These are phyloP conservation scores for Eupithecia dodoneata DNA, from an alignment of 2,888 invertebrate genomes.

Conservation along the genomic window DNA sequence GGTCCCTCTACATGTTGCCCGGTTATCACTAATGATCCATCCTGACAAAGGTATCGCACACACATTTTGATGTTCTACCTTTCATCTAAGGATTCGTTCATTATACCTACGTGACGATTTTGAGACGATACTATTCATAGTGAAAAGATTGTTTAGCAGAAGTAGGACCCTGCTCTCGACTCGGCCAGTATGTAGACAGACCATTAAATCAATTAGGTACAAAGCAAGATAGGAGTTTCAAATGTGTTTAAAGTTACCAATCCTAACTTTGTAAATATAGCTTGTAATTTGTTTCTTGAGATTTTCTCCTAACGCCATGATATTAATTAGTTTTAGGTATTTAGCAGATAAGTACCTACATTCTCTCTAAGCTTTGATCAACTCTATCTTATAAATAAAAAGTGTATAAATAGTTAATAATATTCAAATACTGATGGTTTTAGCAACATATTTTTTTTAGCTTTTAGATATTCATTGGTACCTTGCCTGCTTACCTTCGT, in stretches of 20 bases:
- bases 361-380: neutral
- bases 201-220: neutral
- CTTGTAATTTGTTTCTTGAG: neutral
- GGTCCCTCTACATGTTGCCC: neutral
- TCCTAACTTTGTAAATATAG: slow-evolving; percentile 3
- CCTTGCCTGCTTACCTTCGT: neutral
- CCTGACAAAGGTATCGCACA: neutral
- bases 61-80: neutral
- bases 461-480: neutral
- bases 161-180: neutral
- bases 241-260: slow-evolving; percentile 1
- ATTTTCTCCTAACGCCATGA: neutral
- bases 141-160: neutral
- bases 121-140: neutral
- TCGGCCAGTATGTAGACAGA: neutral
- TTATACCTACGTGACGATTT: too few relatives aligned
- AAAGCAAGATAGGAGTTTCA: neutral
- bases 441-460: neutral
- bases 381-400: neutral
- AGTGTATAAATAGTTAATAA: neutral
- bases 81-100: too few relatives aligned
- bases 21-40: neutral
- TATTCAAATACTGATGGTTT: neutral
- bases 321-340: neutral
- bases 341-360: neutral